Percentiles rank a stretch among this genome's conserved stretches.
phyloP scores from a whole-genome alignment of 2,888 invertebrate species.

The Campoletis raptor region DNA sequence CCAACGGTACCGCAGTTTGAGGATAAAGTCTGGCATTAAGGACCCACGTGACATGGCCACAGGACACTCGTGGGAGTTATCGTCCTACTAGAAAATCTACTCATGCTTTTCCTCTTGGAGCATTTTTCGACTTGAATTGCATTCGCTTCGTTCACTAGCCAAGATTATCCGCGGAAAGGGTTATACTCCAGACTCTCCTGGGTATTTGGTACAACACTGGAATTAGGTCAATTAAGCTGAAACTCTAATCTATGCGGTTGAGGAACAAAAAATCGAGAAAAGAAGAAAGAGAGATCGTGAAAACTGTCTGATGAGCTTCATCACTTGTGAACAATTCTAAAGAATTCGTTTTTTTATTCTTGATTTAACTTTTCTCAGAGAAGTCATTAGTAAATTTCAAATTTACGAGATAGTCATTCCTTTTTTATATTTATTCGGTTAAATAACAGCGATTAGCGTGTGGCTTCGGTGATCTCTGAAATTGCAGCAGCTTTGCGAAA shows the following conservation, averaged over 20 bases:
- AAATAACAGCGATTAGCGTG: no score
- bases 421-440: not conserved
- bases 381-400: not conserved
- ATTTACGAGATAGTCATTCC: not conserved
- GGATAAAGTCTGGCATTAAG: constrained; percentile 47
- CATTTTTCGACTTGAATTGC: constrained; percentile 46
- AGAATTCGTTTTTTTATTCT: not conserved
- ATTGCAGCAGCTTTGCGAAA: no score
- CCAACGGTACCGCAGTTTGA: constrained; percentile 25
- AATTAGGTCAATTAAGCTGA: constrained; percentile 44
- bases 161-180: constrained; percentile 1
- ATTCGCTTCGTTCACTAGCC: constrained; percentile 7
- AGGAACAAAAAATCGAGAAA: not conserved
- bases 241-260: constrained; percentile 12
- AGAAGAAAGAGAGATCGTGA: not conserved
- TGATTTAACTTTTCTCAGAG: not conserved
- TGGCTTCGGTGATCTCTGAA: no score
- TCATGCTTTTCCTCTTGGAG: constrained; percentile 29
- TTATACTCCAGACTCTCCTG: constrained; percentile 24
- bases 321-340: not conserved
- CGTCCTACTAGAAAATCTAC: not conserved
- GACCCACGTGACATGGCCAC: constrained; percentile 48
- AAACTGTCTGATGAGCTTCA: not conserved
- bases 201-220: constrained; percentile 1
- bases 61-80: constrained; percentile 44